phyloP scores from a whole-genome alignment of 1,140 invertebrate species.

The Drosophila quadrilineata region DNA sequence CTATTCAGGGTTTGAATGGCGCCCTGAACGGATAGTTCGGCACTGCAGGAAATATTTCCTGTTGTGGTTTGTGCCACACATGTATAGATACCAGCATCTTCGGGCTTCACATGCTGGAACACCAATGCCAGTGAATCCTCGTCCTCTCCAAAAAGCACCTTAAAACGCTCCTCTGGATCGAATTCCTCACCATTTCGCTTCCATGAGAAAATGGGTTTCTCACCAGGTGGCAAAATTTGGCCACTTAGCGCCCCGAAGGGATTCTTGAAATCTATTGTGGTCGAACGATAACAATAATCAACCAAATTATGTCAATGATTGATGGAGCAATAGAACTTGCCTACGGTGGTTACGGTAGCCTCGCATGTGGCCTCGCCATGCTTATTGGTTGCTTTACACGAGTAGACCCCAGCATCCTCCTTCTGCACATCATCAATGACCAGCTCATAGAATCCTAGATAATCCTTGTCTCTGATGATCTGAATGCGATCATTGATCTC shows the following conservation, averaged over 20 bases:
- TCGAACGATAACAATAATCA: not conserved
- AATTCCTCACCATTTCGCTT: conserved; percentile 94
- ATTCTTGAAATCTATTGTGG: conserved; percentile 87
- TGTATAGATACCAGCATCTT: conserved; percentile 96
- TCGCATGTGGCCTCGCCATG: conserved; percentile 90
- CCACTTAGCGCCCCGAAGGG: conserved; percentile 88
- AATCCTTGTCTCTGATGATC: conserved; percentile 88
- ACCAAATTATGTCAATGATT: not conserved
- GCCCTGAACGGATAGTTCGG: conserved; percentile 94
- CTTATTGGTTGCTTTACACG: conserved; percentile 92
- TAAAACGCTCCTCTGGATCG: conserved; percentile 95
- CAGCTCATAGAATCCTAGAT: conserved; percentile 94
- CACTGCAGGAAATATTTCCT: conserved; percentile 96
- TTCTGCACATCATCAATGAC: conserved; percentile 91
- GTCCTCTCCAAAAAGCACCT: conserved; percentile 95
- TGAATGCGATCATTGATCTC: conserved; percentile 87
- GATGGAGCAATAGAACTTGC: conserved; percentile 80
- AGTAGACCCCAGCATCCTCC: conserved; percentile 93
- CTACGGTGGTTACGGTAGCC: conserved; percentile 89
- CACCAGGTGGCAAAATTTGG: conserved; percentile 87
- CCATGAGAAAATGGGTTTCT: conserved; percentile 93
- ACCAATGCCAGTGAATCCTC: conserved; percentile 95
- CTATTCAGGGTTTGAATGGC: conserved; percentile 90
- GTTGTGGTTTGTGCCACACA: conserved; percentile 95
- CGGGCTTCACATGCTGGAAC: conserved; percentile 95